These are phyloP conservation scores for Lepidothrix coronata DNA, from an alignment of 2,113 vertebrate species.

Conservation along the genomic window DNA sequence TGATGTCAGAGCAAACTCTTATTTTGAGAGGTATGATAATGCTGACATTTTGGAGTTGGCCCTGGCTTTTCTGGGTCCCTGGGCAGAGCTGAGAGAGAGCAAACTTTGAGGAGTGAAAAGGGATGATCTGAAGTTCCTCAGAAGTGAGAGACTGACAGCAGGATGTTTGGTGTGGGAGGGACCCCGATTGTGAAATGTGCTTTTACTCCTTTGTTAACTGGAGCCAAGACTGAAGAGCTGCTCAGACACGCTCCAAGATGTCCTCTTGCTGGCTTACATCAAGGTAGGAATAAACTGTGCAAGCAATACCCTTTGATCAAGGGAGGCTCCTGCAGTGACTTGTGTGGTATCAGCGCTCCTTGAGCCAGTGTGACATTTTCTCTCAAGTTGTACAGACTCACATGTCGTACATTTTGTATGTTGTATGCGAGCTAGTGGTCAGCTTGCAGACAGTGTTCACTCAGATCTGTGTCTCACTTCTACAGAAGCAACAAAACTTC, in stretches of 20 bases:
- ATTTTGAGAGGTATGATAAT: accelerated
- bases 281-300: neutral
- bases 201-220: neutral
- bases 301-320: neutral
- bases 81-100: neutral
- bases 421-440: accelerated
- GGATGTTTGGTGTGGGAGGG: conserved; percentile 36
- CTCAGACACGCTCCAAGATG: conserved; percentile 11
- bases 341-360: neutral
- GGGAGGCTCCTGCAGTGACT: neutral
- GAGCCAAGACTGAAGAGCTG: neutral
- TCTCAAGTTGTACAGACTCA: neutral
- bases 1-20: neutral
- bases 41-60: accelerated
- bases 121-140: neutral
- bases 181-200: neutral
- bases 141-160: neutral
- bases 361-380: accelerated
- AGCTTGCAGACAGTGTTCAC: neutral
- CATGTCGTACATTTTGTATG: accelerated
- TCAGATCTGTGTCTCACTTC: neutral
- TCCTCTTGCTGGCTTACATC: neutral
- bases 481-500: neutral
- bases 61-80: neutral
- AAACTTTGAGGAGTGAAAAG: neutral